phyloP scores from a whole-genome alignment of 2,888 invertebrate species.

The Pandemis heparana region DNA sequence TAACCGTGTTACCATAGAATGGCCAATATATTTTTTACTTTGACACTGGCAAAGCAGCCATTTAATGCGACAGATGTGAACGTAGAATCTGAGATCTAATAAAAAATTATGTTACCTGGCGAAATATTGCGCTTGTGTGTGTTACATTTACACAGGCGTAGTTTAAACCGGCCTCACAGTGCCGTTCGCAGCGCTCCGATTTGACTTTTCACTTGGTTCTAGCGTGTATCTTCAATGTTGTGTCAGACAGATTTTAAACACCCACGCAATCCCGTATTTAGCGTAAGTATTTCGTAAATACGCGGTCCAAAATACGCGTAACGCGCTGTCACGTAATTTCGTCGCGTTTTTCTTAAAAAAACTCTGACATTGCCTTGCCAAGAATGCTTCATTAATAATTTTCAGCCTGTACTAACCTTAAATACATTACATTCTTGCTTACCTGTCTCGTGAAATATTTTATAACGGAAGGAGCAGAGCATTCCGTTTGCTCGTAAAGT shows the following conservation, averaged over 20 bases:
- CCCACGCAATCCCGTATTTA: background rate
- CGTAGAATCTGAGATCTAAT: too few relatives aligned
- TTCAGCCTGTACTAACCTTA: conserved; percentile 21
- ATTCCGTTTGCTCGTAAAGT: conserved; percentile 37
- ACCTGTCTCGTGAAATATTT: conserved; percentile 29
- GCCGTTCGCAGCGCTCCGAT: too few relatives aligned
- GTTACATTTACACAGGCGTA: too few relatives aligned
- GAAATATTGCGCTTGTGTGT: too few relatives aligned
- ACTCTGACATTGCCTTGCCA: background rate
- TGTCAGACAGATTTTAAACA: background rate
- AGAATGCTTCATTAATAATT: conserved; percentile 1
- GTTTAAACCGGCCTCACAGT: too few relatives aligned
- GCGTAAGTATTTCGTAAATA: background rate
- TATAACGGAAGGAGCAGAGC: conserved; percentile 18
- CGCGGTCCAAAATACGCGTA: background rate
- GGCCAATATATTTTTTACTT: too few relatives aligned
- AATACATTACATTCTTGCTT: conserved; percentile 18
- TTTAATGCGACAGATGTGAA: too few relatives aligned
- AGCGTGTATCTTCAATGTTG: too few relatives aligned
- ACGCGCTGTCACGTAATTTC: background rate
- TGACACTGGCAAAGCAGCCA: too few relatives aligned
- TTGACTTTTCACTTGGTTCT: too few relatives aligned
- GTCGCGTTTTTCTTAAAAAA: background rate
- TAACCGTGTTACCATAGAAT: too few relatives aligned
- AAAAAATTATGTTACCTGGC: too few relatives aligned